Base-by-base conservation (phyloP, 2,113 vertebrate genomes). In the Cyanistes caeruleus region DNA sequence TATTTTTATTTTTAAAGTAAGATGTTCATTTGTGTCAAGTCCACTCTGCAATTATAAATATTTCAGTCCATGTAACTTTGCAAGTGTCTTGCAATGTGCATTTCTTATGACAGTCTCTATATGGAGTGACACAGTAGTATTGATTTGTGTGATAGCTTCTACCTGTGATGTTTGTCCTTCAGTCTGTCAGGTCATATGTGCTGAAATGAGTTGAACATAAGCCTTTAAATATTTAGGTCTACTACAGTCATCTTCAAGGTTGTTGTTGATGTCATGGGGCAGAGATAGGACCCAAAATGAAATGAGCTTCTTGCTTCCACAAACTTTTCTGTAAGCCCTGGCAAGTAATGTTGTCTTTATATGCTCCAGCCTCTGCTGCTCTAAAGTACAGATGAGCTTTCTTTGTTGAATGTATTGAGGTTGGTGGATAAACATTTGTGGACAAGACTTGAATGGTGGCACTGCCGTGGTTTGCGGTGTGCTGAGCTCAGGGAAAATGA, bases 221-320 rank as follows among this genome's bases (percentile, higher is more conserved):
- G 41, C 37, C 60, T 92, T 94, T 84, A 81, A 92, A 95, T 90
- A 89, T 75, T 94, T 84, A 68, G 49, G n/a, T 75, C 79, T 63
- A 9, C 68, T 81, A 4, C 35, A 51, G 51, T 33, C 5, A 11
- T 4, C 55, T 88, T 95, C 68, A 87, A 33, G 72, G 48, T 44
- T 77, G 59, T 43, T 78, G 37, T 31, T 93, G 64, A 51, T 85
- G 35, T 62, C 23, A 23, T 11, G 48, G 55, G 62, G 39, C 35
- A 78, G 52, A 59, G n/a, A 37, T 19, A 75, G 60, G 15, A 60
- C 15, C 63, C 37, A 64, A 69, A 75, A 39, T 22, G 10, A 76
- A 90, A 84, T 51, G 31, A 86, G 24, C 11, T 93, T 8, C 22
- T 55, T 78, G 58, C 24, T 85, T 77, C 56, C 69, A 37, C 43